These are phyloP conservation scores for Mormyrus hasselquistii DNA, from an alignment of 2,797 vertebrate species.

Conservation along the genomic window DNA sequence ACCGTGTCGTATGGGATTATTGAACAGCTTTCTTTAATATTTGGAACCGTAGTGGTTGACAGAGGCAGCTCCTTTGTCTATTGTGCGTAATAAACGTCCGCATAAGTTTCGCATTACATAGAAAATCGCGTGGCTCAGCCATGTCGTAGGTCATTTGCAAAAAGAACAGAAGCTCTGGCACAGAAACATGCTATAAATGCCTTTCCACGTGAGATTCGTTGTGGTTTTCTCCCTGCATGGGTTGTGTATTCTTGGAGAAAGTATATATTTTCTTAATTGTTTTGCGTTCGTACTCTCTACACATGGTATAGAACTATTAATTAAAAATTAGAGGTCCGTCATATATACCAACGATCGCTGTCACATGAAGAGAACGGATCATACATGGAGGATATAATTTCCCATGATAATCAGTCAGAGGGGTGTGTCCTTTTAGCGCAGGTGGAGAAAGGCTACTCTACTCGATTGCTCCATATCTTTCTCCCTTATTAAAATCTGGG, in stretches of 20 bases:
- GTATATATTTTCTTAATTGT: not conserved
- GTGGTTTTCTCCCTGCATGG: not conserved
- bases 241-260: not conserved
- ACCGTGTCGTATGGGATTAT: not conserved
- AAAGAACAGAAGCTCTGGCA: not conserved
- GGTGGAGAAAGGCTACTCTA: not conserved
- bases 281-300: not conserved
- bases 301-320: not conserved
- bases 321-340: not conserved
- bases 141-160: not conserved
- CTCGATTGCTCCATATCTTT: not conserved
- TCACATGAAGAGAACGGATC: not conserved
- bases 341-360: not conserved
- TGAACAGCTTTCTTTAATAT: not conserved
- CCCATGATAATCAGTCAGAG: not conserved
- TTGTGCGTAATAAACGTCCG: not conserved
- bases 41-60: not conserved
- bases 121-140: not conserved
- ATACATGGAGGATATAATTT: constrained; percentile 6
- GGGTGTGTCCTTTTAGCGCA: not conserved
- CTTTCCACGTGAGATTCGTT: not conserved
- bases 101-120: not conserved
- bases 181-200: not conserved
- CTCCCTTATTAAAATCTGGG: not conserved
- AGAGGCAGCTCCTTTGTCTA: not conserved